Evolutionary conservation across 35 echinoderm and acorn worm genomes (phyloP), one percentile per base, ranked within the genome.

Genomic region (Apostichopus japonicus): DNA sequence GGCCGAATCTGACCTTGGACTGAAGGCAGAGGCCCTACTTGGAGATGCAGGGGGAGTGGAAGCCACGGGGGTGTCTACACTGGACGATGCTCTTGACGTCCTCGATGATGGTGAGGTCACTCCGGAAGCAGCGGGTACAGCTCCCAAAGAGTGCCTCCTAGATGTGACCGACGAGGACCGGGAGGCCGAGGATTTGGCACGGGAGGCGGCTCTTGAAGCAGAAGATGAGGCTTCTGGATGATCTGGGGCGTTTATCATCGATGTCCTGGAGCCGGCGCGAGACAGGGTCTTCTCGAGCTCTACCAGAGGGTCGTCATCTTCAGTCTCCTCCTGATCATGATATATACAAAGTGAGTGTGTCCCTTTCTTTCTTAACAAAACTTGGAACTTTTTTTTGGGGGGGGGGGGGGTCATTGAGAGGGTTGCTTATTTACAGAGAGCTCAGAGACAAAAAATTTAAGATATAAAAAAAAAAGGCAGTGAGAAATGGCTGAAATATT

Each of bases 1-100:
- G 24, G 24, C 86, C 0, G 86, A 87, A 14, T 87, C 86, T 87
- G 86, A 87, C 63, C 86, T 65, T n/a, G 86, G 86, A 87, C 86
- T 87, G 56, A 87, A 87, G 1, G 21, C 56, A 21, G 56, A 65
- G 54, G 86, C 86, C 17, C 63, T 55, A 54, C 79, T 83, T 24
- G 79, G 79, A 55, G 79, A 83, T n/a, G 33, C 10, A 7, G 79
- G 79, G 79, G 79, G 79, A 14, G 79, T 53, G 6, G 79, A 13
- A 83, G 79, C 79, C 44, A 53, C 79, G 33, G 79, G 79, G 53
- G 55, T 87, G 14, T 22, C 56, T 58, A 57, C 86, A 19, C 19
- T 63, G 56, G 55, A 21, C 5, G 86, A 87, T 87, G 86, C 86
- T n/a, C 19, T 24, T 17, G 86, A 87, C 13, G 86, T 52, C 51